Evolutionary conservation across 2,113 vertebrate genomes (phyloP).

Genomic region (Hippopotamus amphibius): DNA sequence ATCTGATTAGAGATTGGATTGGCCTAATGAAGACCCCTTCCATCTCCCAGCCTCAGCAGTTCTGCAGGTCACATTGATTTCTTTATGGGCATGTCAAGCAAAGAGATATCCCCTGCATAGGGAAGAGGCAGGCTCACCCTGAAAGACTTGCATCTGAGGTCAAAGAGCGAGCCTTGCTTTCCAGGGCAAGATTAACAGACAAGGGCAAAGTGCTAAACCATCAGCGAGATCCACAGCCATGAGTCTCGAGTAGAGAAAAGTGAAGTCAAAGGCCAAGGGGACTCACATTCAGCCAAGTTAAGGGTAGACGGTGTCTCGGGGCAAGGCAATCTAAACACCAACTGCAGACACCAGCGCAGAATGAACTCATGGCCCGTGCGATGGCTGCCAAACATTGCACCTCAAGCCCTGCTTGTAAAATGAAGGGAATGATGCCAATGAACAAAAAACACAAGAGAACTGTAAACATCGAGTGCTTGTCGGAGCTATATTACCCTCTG

Average conservation of each 20-base stretch:
- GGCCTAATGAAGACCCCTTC: slow-evolving; percentile 55
- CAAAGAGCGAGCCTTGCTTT: slow-evolving; percentile 36
- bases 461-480: neutral
- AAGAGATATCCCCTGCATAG: slow-evolving; percentile 14
- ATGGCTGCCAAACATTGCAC: neutral
- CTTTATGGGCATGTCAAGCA: slow-evolving; percentile 57
- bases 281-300: neutral
- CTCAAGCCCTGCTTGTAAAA: neutral
- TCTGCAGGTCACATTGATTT: slow-evolving; percentile 55
- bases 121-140: neutral
- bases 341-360: neutral
- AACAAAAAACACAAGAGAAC: slow-evolving; percentile 29
- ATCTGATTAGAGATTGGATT: slow-evolving; percentile 60
- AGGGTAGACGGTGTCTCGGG: neutral
- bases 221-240: slow-evolving; percentile 32
- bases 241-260: slow-evolving; percentile 48
- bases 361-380: neutral
- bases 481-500: neutral
- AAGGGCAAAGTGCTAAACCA: slow-evolving; percentile 41
- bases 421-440: neutral
- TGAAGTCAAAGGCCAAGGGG: slow-evolving; percentile 54
- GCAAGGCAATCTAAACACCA: neutral
- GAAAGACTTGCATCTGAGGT: slow-evolving; percentile 27
- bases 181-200: slow-evolving; percentile 58
- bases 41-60: slow-evolving; percentile 43